These are phyloP conservation scores for Apistogramma diplotaenia DNA, from an alignment of 2,113 vertebrate species.

Conservation along the genomic window DNA sequence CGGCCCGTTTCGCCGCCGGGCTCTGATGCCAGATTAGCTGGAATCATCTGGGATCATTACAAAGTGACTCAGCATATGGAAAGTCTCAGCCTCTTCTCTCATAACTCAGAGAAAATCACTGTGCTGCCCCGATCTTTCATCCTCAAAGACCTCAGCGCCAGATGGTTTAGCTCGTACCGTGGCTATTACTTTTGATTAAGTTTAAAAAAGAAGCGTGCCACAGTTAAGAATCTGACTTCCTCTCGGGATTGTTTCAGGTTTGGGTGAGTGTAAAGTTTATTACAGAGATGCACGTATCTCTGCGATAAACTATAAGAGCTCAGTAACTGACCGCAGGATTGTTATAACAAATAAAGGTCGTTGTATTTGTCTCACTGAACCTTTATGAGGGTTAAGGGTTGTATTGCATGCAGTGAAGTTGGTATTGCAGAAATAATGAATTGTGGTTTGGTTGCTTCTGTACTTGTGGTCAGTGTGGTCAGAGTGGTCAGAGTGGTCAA, in stretches of 20 bases:
- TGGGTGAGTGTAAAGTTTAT: background rate
- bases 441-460: background rate
- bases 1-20: background rate
- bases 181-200: conserved; percentile 14
- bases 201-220: background rate
- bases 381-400: background rate
- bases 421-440: background rate
- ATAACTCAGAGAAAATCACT: conserved; percentile 33
- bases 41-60: conserved; percentile 27
- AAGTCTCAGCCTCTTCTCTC: conserved; percentile 11
- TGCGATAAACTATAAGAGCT: background rate
- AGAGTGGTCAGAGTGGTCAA: too few relatives aligned
- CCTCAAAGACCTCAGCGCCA: conserved; percentile 13
- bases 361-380: background rate
- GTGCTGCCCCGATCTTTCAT: conserved; percentile 14
- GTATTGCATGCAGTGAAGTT: background rate
- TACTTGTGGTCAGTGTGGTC: background rate
- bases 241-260: background rate
- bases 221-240: background rate
- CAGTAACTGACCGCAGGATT: conserved; percentile 48
- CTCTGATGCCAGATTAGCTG: conserved; percentile 2
- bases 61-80: background rate
- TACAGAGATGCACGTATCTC: background rate
- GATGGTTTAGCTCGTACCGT: background rate
- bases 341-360: conserved; percentile 41